Evolutionary conservation across 2,888 invertebrate genomes (phyloP).

Genomic region (Agriopis aurantiaria): DNA sequence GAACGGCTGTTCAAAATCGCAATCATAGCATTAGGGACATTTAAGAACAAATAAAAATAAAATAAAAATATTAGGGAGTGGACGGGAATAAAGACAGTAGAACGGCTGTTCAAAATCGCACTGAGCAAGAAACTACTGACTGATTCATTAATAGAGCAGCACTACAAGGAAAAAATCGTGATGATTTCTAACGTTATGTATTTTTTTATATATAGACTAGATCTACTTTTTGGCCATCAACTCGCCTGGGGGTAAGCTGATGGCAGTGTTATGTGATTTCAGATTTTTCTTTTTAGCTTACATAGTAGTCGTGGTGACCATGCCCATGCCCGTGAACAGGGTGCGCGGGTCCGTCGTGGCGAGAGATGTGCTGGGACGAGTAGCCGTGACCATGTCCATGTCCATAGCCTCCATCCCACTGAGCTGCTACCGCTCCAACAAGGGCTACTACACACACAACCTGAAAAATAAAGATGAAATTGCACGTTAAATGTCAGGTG

Average conservation of each 20-base stretch:
- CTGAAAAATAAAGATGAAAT: constrained; percentile 24
- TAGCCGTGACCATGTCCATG: constrained; percentile 57
- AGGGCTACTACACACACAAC: constrained; percentile 37
- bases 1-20: too few species aligned
- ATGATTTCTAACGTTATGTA: too few species aligned
- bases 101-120: background rate
- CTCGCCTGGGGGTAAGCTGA: too few species aligned
- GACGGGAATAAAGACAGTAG: background rate
- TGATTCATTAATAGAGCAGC: background rate
- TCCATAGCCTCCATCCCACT: constrained; percentile 51
- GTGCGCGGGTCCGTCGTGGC: constrained; percentile 54
- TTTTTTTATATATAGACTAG: too few species aligned
- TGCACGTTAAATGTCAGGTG: background rate
- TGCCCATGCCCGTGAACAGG: constrained; percentile 40
- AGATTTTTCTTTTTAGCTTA: constrained; percentile 21
- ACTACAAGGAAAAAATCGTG: too few species aligned
- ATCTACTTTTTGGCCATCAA: too few species aligned
- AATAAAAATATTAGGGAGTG: background rate
- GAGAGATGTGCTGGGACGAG: constrained; percentile 56
- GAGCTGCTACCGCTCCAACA: constrained; percentile 41
- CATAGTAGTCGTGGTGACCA: constrained; percentile 48
- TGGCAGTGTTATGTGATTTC: too few species aligned
- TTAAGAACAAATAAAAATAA: too few species aligned
- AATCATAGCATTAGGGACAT: too few species aligned
- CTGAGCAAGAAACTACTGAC: background rate